phyloP scores from a whole-genome alignment of 2,113 vertebrate genomes.

The Crotalus tigris region DNA sequence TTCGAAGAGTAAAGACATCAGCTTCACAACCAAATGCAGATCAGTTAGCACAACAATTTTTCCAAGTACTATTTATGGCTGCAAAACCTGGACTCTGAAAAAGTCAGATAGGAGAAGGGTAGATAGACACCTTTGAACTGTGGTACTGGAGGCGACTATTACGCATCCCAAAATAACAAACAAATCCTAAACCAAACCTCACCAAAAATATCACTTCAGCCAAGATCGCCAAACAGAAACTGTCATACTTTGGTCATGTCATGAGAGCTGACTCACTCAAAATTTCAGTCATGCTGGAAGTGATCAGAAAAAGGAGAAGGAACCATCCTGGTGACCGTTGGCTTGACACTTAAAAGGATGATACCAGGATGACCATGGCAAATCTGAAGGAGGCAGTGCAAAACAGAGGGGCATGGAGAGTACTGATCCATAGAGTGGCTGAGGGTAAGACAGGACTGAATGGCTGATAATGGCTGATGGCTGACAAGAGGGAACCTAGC shows the following conservation, averaged over 20 bases:
- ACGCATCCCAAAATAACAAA: not conserved
- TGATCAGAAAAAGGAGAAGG: not conserved
- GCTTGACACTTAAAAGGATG: not conserved
- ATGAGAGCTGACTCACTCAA: not conserved
- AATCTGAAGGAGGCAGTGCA: not conserved
- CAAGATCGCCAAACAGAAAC: not conserved
- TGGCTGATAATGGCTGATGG: not conserved
- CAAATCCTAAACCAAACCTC: not conserved
- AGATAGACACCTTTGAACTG: too few species aligned
- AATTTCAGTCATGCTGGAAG: not conserved
- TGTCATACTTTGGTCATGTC: not conserved
- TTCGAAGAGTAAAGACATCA: not conserved
- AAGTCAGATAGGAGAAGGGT: not conserved
- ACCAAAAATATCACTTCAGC: not conserved
- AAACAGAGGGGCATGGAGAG: not conserved
- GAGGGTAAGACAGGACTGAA: not conserved
- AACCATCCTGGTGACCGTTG: not conserved
- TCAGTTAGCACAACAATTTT: not conserved
- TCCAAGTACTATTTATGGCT: not conserved
- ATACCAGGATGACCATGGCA: not conserved
- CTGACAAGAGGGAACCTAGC: too few species aligned
- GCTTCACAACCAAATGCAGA: not conserved
- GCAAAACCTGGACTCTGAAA: not conserved
- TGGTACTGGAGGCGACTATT: not conserved
- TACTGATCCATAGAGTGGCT: too few species aligned